Base-by-base conservation (phyloP, 2,888 invertebrate species). In the Chaitophorus viminalis region DNA sequence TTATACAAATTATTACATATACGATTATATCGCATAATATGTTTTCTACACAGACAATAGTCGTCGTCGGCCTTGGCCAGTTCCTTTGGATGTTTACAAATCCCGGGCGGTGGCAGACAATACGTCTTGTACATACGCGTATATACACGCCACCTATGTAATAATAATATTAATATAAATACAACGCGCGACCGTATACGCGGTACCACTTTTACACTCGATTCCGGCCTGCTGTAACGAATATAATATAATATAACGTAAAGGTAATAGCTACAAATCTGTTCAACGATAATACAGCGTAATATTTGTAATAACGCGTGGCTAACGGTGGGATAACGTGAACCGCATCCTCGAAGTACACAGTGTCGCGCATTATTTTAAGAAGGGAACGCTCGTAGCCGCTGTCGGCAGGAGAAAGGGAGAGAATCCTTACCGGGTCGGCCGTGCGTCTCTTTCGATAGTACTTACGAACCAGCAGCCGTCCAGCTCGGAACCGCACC, bases 391-490 rank as follows among this genome's bases (percentile, higher is more conserved):
- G 52, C 25, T 9, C 29, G 77, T 36, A 9, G 46, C 5, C 77
- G 77, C 18, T 68, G 29, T 70, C 76, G 84, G 5, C 0, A 39
- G 70, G 77, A 70, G 85, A 86, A 86, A 86, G 85, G 85, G 68
- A 86, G 77, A 78, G n/a, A n/a, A 72, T 78, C 29, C 46, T 86
- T 21, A 33, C 36, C 39, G 31, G 25, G 72, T 60, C 68, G 54
- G 78, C n/a, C 33, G 86, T 72, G 29, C 29, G 72, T 77, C 33
- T 76, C 68, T n/a, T 85, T 77, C 52, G 76, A 68, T 9, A 9
- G 33, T 79, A 86, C 78, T 79, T 79, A 33, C 33, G 36, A 54
- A 68, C 78, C 78, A 54, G 78, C 78, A 86, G 86, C 78, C 78
- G 70, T 36, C 78, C 86, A 52, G 78, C 36, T 72, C 77, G 78